Base-by-base conservation (phyloP, 2,113 vertebrate species). In the Tyto alba region DNA sequence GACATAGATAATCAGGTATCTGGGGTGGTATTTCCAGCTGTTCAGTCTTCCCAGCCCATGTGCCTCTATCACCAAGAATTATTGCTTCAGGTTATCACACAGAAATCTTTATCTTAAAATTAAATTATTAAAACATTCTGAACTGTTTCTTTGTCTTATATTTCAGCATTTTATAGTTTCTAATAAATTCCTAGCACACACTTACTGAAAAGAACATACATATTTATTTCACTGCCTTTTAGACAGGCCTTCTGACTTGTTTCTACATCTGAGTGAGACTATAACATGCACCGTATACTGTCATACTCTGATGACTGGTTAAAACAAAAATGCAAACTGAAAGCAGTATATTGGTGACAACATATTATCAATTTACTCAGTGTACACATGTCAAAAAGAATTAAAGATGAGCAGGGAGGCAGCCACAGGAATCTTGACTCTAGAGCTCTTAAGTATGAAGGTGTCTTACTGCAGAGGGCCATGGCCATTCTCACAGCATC, bases 271-370 rank as follows among this genome's bases (percentile, higher is more conserved):
- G 1, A 72, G 63, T 14, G 36, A 2, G 3, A 55, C 22, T 53
- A 34, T 5, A 68, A 48, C 4, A 75, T 1, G 7, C 34, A 83
- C 48, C 23, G 45, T 47, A 64, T 1, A 56, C 6, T 77, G 82
- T 16, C 67, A 68, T 16, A 53, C 10, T 60, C 7, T 34, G 38
- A 45, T 67, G 26, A 53, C 66, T 66, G 50, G 11, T 73, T 88
- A 80, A 82, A 94, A 82, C 45, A 90, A 17, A 45, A 92, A 93
- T 69, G 55, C 57, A 88, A 83, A 34, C 45, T 93, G 92, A 95
- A 90, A 94, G 90, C 78, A 93, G 30, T 56, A 13, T 23, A 90
- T 12, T 26, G 21, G 27, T 88, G 82, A 91, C 57, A 90, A 90
- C 2, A 0, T 22, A 52, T 55, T 43, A 85, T 30, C 78, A 30